These are phyloP conservation scores for Ladona fulva DNA, from an alignment of 1,140 invertebrate species.

Conservation along the genomic window DNA sequence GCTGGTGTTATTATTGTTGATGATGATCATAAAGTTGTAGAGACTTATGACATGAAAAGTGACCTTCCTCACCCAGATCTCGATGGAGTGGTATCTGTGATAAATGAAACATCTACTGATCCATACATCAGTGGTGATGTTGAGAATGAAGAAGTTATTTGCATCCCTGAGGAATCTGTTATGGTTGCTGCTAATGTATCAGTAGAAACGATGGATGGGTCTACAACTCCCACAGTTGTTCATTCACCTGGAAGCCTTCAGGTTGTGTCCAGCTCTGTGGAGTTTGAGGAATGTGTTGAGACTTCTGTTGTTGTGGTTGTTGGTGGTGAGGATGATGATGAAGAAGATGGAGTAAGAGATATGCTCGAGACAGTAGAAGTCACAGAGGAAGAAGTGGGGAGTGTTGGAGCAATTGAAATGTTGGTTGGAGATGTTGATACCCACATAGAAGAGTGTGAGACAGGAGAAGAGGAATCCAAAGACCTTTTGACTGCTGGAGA, in stretches of 20 bases:
- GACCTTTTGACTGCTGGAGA: neutral
- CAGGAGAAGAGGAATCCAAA: slow-evolving; percentile 32
- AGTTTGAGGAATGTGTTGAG: slow-evolving; percentile 48
- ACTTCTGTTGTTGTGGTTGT: slow-evolving; percentile 51
- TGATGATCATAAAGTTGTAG: neutral
- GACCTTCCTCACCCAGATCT: neutral
- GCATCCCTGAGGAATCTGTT: neutral
- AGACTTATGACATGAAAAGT: neutral
- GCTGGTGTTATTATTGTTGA: neutral
- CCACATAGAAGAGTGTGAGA: slow-evolving; percentile 31
- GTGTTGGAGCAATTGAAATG: neutral
- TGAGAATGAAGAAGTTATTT: slow-evolving; percentile 1
- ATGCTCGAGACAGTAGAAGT: slow-evolving; percentile 34
- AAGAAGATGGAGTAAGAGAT: slow-evolving; percentile 35
- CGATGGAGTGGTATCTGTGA: neutral
- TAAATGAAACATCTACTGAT: neutral
- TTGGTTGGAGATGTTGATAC: slow-evolving; percentile 26
- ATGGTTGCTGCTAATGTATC: slow-evolving; percentile 40
- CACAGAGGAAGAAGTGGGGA: slow-evolving; percentile 29
- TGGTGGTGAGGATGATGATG: slow-evolving; percentile 43
- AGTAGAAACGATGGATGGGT: slow-evolving; percentile 46
- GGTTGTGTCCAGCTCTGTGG: slow-evolving; percentile 46
- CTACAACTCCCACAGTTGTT: slow-evolving; percentile 39
- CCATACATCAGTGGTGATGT: neutral
- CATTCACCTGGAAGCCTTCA: slow-evolving; percentile 27